Evolutionary conservation across 1,140 invertebrate genomes (phyloP).

Genomic region (Trypoxylus dichotomus): DNA sequence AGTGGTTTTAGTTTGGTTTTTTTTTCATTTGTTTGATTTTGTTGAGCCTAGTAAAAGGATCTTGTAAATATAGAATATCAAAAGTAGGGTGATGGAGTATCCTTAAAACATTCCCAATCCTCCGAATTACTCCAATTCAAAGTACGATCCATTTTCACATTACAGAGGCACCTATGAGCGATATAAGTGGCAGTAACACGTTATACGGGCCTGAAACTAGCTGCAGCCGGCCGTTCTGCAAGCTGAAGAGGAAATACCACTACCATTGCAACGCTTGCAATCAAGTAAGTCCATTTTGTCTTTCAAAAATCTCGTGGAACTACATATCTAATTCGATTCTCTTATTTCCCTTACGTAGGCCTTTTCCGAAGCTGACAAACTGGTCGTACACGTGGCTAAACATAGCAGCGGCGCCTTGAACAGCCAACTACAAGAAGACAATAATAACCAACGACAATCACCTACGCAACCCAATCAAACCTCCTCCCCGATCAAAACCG

Average conservation of each 20-base stretch:
- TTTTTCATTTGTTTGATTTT: too few species aligned
- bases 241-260: conserved; percentile 81
- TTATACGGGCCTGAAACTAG: conserved; percentile 61
- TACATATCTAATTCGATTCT: neutral
- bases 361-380: conserved; percentile 68
- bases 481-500: conserved; percentile 34
- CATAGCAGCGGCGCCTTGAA: conserved; percentile 64
- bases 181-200: conserved; percentile 35
- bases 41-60: too few species aligned
- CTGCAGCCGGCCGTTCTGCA: conserved; percentile 83
- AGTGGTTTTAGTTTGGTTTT: neutral
- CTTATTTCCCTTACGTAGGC: conserved; percentile 52
- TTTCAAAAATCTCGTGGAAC: neutral
- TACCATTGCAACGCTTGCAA: conserved; percentile 88
- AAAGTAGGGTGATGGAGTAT: too few species aligned
- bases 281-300: conserved; percentile 58
- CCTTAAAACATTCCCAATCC: too few species aligned
- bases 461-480: conserved; percentile 32
- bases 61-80: too few species aligned
- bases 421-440: conserved; percentile 57
- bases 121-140: neutral
- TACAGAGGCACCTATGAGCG: conserved; percentile 22
- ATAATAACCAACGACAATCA: conserved; percentile 50
- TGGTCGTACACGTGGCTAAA: conserved; percentile 71
- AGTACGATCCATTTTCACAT: neutral